Evolutionary conservation across 2,797 vertebrate species (phyloP), one percentile per base, ranked within the genome.

Genomic region (Muscicapa striata): DNA sequence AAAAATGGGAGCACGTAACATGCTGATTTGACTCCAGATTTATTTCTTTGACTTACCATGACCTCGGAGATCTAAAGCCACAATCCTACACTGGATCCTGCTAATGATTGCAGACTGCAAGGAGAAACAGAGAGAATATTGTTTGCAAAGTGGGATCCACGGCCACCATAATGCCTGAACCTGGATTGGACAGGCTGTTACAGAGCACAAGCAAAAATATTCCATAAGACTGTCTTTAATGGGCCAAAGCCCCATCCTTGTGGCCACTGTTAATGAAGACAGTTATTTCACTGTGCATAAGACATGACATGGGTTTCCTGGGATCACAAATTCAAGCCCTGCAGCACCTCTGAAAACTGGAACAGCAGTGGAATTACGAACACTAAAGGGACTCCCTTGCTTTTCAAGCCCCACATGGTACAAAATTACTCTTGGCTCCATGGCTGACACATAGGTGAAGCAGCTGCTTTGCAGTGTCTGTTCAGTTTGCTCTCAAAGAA

Each of bases 31-130:
- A 62, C 41, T 34, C 59, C 8, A 30, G 24, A 14, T 48, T 7
- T 46, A 62, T 88, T 77, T 63, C 15, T 92, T 22, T 45, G 68
- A 92, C 98, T 98, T 97, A 99, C 99, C 99, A 38, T 99, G 99
- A 96, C 98, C 98, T 95, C 99, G 97, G 63, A 99, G 98, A 97
- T 99, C 99, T 97, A 99, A 97, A 55, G 99, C 99, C 96, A 99
- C 98, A 84, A 99, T 98, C 95, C 99, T 98, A 93, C 99, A 99
- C 83, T 98, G 98, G 97, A 99, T 99, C 96, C 99, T 98, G 97
- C 97, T 99, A 97, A 97, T 99, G 96, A 99, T 99, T 15, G 99
- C 98, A 34, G 98, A 97, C 99, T 99, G 97, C 63, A 95, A 92
- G 79, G 38, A 97, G 26, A 27, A 41, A 97, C 61, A 96, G 70